Evolutionary conservation across 2,797 vertebrate genomes (phyloP), one percentile per base, ranked within the genome.

Genomic region (Nannoperca australis): DNA sequence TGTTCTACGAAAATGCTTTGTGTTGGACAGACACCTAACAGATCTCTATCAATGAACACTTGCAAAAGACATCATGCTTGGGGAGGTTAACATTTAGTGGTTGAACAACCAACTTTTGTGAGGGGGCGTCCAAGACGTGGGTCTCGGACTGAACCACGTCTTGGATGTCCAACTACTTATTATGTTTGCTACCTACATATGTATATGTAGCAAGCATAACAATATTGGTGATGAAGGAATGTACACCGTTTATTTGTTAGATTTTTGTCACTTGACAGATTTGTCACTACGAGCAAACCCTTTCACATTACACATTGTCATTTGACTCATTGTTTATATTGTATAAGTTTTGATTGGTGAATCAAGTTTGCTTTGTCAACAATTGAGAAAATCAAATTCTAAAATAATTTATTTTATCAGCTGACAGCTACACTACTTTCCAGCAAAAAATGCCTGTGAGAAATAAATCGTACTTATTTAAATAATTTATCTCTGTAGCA

Each of bases 401-500:
- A 38, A 38, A 38, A 38, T 8, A 38, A 38, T 36, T 36, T 36
- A 7, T 8, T 36, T 36, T 9, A 36, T 38, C 36, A 38, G 36
- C 36, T 38, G 36, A 38, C 36, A 38, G 36, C 36, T 38, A 38
- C 9, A 38, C 10, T 38, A 10, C 36, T 38, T 38, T 38, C 36
- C 36, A 38, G 36, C 36, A 38, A 8, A 38, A 34, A 38, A 38
- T 10, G 36, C 36, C 36, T 9, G 36, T 38, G 36, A 38, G 36
- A 38, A 38, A 9, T 36, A 36, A 36, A 38, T 38, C 36, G 2
- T 27, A 27, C 2, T 27, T 27, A 27, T 27, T 27, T 27, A 27
- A 27, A 27, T 27, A 27, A 27, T 27, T 55, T 15, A 60, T 88
- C 53, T 82, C 66, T 38, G 24, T 73, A 67, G 71, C 64, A 60